phyloP scores from a whole-genome alignment of 2,888 invertebrate genomes.

The Ichneumon xanthorius region DNA sequence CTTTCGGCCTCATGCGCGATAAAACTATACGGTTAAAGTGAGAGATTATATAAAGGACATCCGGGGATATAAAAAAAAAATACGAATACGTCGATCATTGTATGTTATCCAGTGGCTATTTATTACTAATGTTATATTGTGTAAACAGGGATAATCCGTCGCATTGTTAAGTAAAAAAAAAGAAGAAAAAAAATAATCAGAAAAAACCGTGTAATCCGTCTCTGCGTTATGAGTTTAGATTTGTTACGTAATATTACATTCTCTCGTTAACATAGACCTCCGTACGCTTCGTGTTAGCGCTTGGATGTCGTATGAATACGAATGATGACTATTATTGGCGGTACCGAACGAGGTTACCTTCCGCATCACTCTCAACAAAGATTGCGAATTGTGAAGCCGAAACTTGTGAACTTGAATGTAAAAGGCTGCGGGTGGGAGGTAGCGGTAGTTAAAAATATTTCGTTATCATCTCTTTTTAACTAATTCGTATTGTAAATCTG shows the following conservation, averaged over 20 bases:
- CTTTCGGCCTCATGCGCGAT: conserved; percentile 24
- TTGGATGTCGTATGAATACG: conserved; percentile 7
- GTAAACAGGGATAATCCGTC: conserved; percentile 65
- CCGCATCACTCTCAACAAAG: conserved; percentile 1
- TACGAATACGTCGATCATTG: conserved; percentile 57
- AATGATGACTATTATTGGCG: background rate
- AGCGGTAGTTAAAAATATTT: conserved; percentile 53
- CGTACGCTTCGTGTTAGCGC: conserved; percentile 23
- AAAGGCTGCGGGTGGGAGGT: conserved; percentile 53
- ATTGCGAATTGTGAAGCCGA: background rate
- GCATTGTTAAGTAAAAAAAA: conserved; percentile 62
- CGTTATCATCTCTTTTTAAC: conserved; percentile 58
- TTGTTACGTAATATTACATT: conserved; percentile 59
- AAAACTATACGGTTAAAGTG: conserved; percentile 4
- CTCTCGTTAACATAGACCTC: conserved; percentile 29
- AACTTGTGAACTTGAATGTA: conserved; percentile 37
- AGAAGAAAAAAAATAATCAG: background rate
- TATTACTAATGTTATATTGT: conserved; percentile 70
- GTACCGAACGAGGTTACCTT: background rate
- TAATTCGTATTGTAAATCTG: conserved; percentile 53
- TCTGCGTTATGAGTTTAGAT: conserved; percentile 59
- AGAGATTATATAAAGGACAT: conserved; percentile 35
- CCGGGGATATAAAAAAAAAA: conserved; percentile 14
- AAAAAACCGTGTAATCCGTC: conserved; percentile 61
- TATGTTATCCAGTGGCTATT: conserved; percentile 70